These are phyloP conservation scores for Isaurus tuberculatus DNA, from an alignment of 92 coral and sea anemone species.

Conservation along the genomic window DNA sequence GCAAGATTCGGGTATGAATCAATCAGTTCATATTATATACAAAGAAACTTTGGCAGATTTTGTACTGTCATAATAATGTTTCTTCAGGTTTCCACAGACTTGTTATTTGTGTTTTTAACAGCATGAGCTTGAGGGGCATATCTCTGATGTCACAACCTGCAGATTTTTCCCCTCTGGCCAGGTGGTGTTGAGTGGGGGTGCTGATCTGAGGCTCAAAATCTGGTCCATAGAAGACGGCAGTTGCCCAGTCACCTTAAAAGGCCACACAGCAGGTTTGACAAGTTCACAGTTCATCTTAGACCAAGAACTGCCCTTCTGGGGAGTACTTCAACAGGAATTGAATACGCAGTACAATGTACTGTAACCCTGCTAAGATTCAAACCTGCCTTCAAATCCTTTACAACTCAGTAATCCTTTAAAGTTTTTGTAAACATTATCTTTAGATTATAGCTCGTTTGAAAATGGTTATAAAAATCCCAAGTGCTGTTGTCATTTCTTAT, in stretches of 20 bases:
- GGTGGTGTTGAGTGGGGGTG: slow-evolving; percentile 93
- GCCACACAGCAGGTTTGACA: slow-evolving; percentile 85
- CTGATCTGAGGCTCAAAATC: slow-evolving; percentile 90
- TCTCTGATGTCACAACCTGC: slow-evolving; percentile 90
- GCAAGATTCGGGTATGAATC: slow-evolving; percentile 78
- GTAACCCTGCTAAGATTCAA: too few relatives aligned
- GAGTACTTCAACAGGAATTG: background rate
- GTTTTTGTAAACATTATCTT: too few relatives aligned
- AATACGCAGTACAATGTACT: too few relatives aligned
- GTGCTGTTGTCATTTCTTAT: too few relatives aligned
- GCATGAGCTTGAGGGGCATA: slow-evolving; percentile 87
- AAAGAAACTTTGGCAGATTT: background rate
- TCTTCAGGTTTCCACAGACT: too few relatives aligned
- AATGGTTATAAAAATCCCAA: too few relatives aligned
- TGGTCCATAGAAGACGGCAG: slow-evolving; percentile 97
- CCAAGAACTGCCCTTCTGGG: background rate
- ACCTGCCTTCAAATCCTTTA: too few relatives aligned
- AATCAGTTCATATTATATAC: background rate
- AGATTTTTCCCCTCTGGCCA: slow-evolving; percentile 96
- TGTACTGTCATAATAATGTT: too few relatives aligned
- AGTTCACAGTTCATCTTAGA: background rate
- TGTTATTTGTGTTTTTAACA: slow-evolving; percentile 43
- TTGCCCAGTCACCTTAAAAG: slow-evolving; percentile 91
- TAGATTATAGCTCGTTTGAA: too few relatives aligned
- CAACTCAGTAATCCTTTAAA: too few relatives aligned